Evolutionary conservation across 2,888 invertebrate species (phyloP).

Genomic region (Lithophane leautieri): DNA sequence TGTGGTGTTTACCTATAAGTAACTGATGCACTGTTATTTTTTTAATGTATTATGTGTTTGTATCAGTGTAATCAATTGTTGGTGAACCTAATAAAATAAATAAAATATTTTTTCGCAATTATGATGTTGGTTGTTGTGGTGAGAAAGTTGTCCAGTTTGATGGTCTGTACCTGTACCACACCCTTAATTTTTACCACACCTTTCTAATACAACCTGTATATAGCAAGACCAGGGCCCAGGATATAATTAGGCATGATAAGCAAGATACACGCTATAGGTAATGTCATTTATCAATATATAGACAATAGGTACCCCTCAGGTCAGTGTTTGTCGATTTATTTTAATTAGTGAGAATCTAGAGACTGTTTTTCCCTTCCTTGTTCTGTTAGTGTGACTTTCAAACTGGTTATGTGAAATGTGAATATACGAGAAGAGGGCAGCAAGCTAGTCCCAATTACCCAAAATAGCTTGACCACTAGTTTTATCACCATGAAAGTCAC

Average conservation of each 20-base stretch:
- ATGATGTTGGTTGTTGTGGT: too few species aligned
- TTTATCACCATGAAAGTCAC: background rate
- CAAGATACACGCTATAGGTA: too few species aligned
- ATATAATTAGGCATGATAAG: background rate
- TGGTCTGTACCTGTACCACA: too few species aligned
- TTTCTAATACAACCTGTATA: background rate
- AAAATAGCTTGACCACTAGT: background rate
- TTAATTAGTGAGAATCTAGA: background rate
- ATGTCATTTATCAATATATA: background rate
- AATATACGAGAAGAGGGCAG: slow-evolving; percentile 1
- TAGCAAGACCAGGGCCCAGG: background rate
- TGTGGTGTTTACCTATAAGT: too few species aligned
- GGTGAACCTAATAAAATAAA: too few species aligned
- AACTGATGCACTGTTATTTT: too few species aligned
- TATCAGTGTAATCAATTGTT: too few species aligned
- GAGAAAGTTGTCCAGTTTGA: too few species aligned
- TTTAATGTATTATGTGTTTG: too few species aligned
- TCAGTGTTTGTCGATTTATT: background rate
- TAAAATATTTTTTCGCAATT: too few species aligned
- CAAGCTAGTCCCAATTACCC: background rate
- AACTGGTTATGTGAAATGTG: background rate
- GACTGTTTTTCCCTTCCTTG: background rate
- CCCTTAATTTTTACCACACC: too few species aligned
- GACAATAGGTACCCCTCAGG: background rate
- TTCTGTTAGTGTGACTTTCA: background rate